Evolutionary conservation across 92 coral and sea anemone genomes (phyloP).

Genomic region (Anthopleura xanthogrammica): DNA sequence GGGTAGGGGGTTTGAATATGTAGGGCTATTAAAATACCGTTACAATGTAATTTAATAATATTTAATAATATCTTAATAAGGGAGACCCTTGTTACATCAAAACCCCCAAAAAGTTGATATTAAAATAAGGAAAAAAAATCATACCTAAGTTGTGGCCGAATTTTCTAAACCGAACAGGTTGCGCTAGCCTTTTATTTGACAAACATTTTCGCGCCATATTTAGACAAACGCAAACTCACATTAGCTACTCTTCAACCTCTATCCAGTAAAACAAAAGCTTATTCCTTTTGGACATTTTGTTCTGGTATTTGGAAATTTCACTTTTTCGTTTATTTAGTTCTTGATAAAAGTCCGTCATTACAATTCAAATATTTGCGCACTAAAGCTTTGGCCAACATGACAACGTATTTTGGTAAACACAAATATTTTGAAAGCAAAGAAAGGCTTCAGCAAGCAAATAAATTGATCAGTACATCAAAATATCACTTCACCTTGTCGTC

Average conservation of each 20-base stretch:
- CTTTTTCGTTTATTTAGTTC: not conserved
- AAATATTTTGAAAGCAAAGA: not conserved
- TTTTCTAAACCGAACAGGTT: no score
- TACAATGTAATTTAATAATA: no score
- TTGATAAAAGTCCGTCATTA: not conserved
- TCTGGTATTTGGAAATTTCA: not conserved
- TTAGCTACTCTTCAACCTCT: not conserved
- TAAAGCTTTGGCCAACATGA: not conserved
- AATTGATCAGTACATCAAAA: not conserved
- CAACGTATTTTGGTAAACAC: not conserved
- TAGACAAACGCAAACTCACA: not conserved
- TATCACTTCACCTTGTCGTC: constrained; percentile 86
- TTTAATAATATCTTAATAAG: no score
- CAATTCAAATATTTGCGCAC: not conserved
- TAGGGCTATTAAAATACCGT: no score
- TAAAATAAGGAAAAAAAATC: no score
- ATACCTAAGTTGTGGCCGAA: no score
- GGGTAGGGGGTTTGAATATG: no score
- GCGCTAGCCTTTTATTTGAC: no score
- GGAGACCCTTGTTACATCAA: no score
- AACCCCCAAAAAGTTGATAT: no score
- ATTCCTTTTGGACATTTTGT: not conserved
- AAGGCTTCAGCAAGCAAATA: not conserved
- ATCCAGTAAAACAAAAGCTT: not conserved
- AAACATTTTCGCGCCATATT: not conserved